phyloP scores from a whole-genome alignment of 1,140 invertebrate genomes.

The Heterodera carotae region DNA sequence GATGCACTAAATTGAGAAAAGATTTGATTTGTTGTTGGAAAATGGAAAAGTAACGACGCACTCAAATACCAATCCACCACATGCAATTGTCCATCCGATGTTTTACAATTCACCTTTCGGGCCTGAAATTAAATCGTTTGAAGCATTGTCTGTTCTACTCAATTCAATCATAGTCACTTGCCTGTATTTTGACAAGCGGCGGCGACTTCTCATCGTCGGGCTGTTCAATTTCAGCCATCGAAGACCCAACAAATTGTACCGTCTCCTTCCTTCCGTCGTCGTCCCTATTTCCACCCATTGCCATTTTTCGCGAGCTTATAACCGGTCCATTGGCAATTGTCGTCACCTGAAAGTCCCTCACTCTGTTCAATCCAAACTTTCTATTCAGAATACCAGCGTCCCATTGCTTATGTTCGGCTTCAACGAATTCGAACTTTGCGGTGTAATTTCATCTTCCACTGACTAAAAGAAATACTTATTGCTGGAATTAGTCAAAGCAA shows the following conservation, averaged over 20 bases:
- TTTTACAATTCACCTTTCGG: constrained; percentile 17
- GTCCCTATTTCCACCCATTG: neutral
- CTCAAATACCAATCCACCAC: constrained; percentile 17
- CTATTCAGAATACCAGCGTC: neutral
- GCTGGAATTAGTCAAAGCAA: too few species aligned
- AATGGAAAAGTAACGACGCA: neutral
- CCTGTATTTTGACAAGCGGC: constrained; percentile 12
- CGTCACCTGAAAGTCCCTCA: neutral
- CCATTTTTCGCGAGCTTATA: neutral
- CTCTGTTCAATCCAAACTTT: neutral
- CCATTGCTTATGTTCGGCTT: constrained; percentile 6
- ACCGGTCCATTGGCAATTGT: neutral
- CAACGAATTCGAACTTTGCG: neutral
- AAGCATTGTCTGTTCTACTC: too few species aligned
- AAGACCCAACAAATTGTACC: neutral
- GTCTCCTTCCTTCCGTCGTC: neutral
- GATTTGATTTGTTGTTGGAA: neutral
- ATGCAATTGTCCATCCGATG: neutral
- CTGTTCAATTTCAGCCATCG: constrained; percentile 1
- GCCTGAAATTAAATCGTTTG: neutral
- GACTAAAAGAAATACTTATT: neutral
- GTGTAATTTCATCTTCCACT: neutral
- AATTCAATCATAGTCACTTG: too few species aligned
- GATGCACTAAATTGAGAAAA: neutral
- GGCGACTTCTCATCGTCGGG: neutral